phyloP scores from a whole-genome alignment of 2,888 invertebrate species.

The Aradus depressus region DNA sequence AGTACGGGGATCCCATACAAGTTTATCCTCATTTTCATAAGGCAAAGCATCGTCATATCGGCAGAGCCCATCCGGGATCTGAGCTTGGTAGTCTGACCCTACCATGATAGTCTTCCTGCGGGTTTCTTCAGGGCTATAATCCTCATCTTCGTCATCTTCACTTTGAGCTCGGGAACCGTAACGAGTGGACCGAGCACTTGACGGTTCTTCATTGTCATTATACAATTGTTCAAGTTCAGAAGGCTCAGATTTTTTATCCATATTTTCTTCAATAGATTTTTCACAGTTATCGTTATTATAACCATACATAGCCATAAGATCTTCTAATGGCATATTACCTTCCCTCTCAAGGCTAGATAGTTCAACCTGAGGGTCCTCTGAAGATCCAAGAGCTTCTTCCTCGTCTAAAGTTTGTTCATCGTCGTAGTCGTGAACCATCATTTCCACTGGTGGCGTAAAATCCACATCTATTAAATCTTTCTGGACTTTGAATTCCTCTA shows the following conservation, averaged over 20 bases:
- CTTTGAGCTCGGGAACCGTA: slow-evolving; percentile 48
- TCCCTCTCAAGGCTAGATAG: slow-evolving; percentile 69
- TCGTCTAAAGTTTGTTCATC: slow-evolving; percentile 94
- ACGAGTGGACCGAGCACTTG: slow-evolving; percentile 14
- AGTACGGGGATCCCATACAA: slow-evolving; percentile 81
- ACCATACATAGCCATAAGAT: slow-evolving; percentile 81
- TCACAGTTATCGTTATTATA: slow-evolving; percentile 47
- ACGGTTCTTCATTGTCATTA: slow-evolving; percentile 21
- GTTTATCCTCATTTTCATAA: slow-evolving; percentile 89
- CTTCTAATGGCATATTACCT: slow-evolving; percentile 92
- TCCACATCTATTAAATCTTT: slow-evolving; percentile 42
- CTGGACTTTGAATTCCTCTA: slow-evolving; percentile 9
- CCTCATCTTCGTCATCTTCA: slow-evolving; percentile 69
- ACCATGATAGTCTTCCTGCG: slow-evolving; percentile 90
- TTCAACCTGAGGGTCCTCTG: slow-evolving; percentile 77
- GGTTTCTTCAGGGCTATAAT: slow-evolving; percentile 74
- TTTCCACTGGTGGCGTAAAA: slow-evolving; percentile 77
- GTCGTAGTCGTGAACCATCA: slow-evolving; percentile 96
- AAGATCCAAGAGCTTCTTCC: slow-evolving; percentile 87
- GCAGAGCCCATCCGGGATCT: slow-evolving; percentile 81
- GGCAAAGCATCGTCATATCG: slow-evolving; percentile 89
- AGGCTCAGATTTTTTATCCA: slow-evolving; percentile 23
- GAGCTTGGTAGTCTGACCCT: slow-evolving; percentile 86
- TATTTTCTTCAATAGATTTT: slow-evolving; percentile 18
- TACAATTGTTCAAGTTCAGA: slow-evolving; percentile 26